These are phyloP conservation scores for Pachyramphus minor DNA, from an alignment of 2,113 vertebrate genomes.

Conservation along the genomic window DNA sequence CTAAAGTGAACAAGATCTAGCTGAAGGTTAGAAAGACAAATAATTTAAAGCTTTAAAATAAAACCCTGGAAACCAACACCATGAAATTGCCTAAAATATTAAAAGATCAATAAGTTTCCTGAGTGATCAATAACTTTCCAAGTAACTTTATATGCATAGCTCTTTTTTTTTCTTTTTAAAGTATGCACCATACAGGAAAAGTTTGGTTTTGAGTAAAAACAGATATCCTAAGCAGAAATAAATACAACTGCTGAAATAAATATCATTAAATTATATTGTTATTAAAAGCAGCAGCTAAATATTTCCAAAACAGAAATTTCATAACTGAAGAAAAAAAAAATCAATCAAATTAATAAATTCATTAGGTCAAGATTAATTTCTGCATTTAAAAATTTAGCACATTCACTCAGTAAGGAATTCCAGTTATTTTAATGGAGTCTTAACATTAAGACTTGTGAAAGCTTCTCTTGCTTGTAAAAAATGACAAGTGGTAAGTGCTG, in stretches of 20 bases:
- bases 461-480: background rate
- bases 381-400: background rate
- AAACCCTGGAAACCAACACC: background rate
- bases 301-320: background rate
- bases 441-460: background rate
- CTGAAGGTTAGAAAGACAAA: background rate
- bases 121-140: background rate
- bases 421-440: background rate
- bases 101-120: background rate
- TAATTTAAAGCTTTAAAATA: background rate
- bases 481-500: background rate
- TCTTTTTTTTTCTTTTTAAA: background rate
- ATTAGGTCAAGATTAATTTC: background rate
- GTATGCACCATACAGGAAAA: fast-evolving
- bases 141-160: fast-evolving
- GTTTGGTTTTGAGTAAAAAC: background rate
- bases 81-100: background rate
- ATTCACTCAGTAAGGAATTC: background rate
- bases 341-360: background rate
- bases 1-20: background rate
- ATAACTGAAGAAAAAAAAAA: background rate
- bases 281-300: background rate
- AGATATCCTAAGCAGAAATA: background rate
- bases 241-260: background rate
- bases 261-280: background rate